A percentile compares a stretch with the other conserved stretches of the same genome.
Conservation (phyloP, 2,797 vertebrate genomes). For the Mormyrus hasselquistii region DNA sequence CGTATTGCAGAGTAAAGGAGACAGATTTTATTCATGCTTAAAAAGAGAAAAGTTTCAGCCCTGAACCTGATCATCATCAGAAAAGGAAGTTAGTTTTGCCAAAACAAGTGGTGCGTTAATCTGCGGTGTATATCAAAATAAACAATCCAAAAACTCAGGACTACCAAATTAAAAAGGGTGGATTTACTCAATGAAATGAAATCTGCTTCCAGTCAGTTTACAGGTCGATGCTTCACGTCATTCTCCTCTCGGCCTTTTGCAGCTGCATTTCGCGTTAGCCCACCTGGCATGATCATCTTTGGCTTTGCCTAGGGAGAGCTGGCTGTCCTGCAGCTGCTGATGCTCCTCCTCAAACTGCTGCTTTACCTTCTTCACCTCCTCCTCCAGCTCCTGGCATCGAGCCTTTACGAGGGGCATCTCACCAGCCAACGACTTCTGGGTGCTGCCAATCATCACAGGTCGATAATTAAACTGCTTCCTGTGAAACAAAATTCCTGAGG, state of each 20-base stretch:
- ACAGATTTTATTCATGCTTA: neutral
- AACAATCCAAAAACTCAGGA: neutral
- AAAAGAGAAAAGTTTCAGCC: neutral
- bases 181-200: neutral
- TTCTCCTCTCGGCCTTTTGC: neutral
- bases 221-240: neutral
- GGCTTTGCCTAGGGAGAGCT: slow-evolving; percentile 50
- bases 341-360: slow-evolving; percentile 53
- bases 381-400: slow-evolving; percentile 52
- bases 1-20: neutral
- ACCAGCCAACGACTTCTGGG: slow-evolving; percentile 52
- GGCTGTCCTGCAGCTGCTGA: slow-evolving; percentile 38
- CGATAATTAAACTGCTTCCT: neutral
- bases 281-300: slow-evolving; percentile 73
- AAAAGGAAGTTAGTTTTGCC: neutral
- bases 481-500: neutral
- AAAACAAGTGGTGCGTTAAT: neutral
- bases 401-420: slow-evolving; percentile 49
- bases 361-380: slow-evolving; percentile 53
- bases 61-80: neutral
- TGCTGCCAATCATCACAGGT: slow-evolving; percentile 48
- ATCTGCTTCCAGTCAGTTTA: neutral
- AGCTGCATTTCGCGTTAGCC: neutral
- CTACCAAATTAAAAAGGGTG: neutral
- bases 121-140: neutral